Conservation (phyloP, 2,797 vertebrate species). For the Cryptoblepharus egeriae region DNA sequence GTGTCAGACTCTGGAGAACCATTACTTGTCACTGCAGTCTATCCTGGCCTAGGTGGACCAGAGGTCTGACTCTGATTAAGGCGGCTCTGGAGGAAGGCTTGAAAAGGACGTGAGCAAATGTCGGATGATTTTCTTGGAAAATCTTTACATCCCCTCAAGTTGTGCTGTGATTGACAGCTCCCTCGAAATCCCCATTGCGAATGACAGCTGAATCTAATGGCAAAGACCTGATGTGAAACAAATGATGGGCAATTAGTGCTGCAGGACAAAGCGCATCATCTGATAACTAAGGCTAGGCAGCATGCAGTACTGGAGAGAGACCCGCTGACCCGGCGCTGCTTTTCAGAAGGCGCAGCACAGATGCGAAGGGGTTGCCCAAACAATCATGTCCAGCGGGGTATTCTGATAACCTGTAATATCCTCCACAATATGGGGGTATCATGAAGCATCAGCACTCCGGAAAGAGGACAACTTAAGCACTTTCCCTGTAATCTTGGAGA, state of each 20-base stretch:
- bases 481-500: conserved; percentile 32
- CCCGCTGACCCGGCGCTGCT: conserved; percentile 14
- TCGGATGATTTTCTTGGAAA: conserved; percentile 40
- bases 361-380: conserved; percentile 32
- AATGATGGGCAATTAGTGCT: conserved; percentile 28
- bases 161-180: conserved; percentile 13
- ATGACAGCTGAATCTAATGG: neutral
- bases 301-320: neutral
- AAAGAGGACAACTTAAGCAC: conserved; percentile 21
- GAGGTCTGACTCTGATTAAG: neutral
- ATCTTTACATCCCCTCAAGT: conserved; percentile 40
- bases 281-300: neutral
- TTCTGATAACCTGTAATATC: conserved; percentile 36
- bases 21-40: too few relatives aligned
- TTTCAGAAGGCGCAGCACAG: conserved; percentile 27
- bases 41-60: neutral
- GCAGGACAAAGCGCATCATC: neutral
- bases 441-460: neutral
- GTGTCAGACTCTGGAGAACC: too few relatives aligned
- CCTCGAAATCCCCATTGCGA: conserved; percentile 25
- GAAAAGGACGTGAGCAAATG: neutral
- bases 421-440: neutral
- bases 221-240: conserved; percentile 25
- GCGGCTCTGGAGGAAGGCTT: neutral
- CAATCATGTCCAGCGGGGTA: conserved; percentile 58